Percentiles rank a stretch among this genome's conserved stretches.
phyloP scores from a whole-genome alignment of 2,113 vertebrate species.

The Eretmochelys imbricata region DNA sequence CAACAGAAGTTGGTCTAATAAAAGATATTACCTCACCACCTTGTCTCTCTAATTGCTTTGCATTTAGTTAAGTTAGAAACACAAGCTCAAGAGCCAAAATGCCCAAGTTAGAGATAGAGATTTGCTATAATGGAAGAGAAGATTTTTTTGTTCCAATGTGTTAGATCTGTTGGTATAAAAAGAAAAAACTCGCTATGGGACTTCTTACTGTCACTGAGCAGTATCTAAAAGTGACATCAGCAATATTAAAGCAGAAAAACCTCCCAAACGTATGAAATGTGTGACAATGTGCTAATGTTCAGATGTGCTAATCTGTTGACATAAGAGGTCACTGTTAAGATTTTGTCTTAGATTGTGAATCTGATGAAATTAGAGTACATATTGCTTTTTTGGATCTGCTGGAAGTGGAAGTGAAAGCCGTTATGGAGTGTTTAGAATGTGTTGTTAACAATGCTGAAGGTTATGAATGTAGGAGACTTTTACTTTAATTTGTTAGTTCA shows the following conservation, averaged over 20 bases:
- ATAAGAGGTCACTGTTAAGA: not conserved
- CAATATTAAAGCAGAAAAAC: not conserved
- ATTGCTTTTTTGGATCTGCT: not conserved
- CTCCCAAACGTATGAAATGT: not conserved
- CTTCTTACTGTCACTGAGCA: not conserved
- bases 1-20: not conserved
- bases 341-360: not conserved
- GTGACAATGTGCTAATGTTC: not conserved
- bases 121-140: not conserved
- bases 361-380: not conserved
- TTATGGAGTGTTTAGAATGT: not conserved
- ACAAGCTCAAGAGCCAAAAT: conserved; percentile 31
- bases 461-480: not conserved
- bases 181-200: not conserved
- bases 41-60: not conserved
- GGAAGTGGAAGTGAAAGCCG: not conserved
- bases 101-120: conserved; percentile 12
- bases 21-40: not conserved
- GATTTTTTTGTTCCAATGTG: not conserved
- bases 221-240: not conserved
- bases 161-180: not conserved
- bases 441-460: not conserved
- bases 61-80: conserved; percentile 32
- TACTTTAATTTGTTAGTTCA: not conserved
- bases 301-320: not conserved